Evolutionary conservation across 1,140 invertebrate species (phyloP).

Genomic region (Capitella teleta): DNA sequence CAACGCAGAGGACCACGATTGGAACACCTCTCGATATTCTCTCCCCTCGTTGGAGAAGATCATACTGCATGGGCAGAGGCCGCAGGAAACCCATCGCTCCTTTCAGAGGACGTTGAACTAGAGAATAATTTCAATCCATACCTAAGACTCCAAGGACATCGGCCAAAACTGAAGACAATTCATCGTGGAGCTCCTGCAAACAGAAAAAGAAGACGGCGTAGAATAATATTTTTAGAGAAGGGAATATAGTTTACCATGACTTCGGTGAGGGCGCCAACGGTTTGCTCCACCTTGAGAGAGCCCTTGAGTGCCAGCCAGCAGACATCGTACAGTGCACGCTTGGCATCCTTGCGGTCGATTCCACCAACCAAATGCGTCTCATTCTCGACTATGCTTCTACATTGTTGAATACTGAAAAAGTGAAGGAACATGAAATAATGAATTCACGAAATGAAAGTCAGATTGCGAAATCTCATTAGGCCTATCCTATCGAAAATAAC

Average conservation of each 20-base stretch:
- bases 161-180: constrained; percentile 29
- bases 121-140: no score
- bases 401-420: neutral
- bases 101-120: no score
- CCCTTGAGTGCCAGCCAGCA: constrained; percentile 11
- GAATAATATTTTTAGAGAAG: neutral
- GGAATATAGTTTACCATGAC: neutral
- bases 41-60: no score
- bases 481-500: no score
- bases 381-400: neutral
- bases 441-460: no score
- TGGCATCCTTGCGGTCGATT: neutral
- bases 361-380: neutral
- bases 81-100: no score
- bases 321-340: constrained; percentile 3
- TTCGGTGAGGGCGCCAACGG: neutral
- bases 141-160: constrained; percentile 37
- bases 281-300: neutral
- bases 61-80: no score
- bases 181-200: constrained; percentile 25
- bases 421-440: no score
- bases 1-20: no score
- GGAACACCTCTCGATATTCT: no score
- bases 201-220: neutral
- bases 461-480: no score